Evolutionary conservation across 2,888 invertebrate genomes (phyloP).

Genomic region (Calephelis perditalis): DNA sequence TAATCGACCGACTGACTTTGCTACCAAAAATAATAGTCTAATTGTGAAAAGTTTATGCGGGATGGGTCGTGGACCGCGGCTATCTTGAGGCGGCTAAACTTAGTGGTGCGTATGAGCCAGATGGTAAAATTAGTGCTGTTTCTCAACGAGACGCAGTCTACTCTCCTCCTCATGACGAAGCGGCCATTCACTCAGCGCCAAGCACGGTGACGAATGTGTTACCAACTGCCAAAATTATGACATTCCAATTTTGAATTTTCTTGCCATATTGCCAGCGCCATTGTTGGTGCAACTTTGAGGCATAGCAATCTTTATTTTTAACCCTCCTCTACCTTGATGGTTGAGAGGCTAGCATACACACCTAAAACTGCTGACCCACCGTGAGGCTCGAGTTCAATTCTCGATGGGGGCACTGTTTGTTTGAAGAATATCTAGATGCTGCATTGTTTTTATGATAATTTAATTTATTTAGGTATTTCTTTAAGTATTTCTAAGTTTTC

Average conservation of each 20-base stretch:
- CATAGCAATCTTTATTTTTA: too few species aligned
- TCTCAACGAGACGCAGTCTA: conserved; percentile 69
- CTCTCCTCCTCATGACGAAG: conserved; percentile 68
- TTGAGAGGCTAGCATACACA: too few species aligned
- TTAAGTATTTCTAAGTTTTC: too few species aligned
- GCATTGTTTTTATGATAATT: too few species aligned
- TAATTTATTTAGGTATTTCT: too few species aligned
- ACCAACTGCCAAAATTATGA: conserved; percentile 73
- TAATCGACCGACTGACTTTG: conserved; percentile 79
- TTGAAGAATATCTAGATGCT: too few species aligned
- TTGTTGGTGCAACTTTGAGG: conserved; percentile 18
- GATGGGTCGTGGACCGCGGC: conserved; percentile 78
- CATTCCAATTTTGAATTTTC: conserved; percentile 64
- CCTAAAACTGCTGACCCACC: too few species aligned
- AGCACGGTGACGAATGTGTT: conserved; percentile 49
- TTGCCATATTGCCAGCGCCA: conserved; percentile 51
- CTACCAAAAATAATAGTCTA: conserved; percentile 80
- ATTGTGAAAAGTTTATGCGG: conserved; percentile 79
- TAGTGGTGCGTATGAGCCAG: conserved; percentile 76
- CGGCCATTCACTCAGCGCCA: conserved; percentile 66
- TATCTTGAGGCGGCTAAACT: conserved; percentile 79
- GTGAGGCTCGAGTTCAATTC: too few species aligned
- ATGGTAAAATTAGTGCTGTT: conserved; percentile 76
- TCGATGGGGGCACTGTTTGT: too few species aligned
- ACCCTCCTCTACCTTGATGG: too few species aligned